Conservation (phyloP, 1,140 invertebrate species). For the Drosophila gunungcola region DNA sequence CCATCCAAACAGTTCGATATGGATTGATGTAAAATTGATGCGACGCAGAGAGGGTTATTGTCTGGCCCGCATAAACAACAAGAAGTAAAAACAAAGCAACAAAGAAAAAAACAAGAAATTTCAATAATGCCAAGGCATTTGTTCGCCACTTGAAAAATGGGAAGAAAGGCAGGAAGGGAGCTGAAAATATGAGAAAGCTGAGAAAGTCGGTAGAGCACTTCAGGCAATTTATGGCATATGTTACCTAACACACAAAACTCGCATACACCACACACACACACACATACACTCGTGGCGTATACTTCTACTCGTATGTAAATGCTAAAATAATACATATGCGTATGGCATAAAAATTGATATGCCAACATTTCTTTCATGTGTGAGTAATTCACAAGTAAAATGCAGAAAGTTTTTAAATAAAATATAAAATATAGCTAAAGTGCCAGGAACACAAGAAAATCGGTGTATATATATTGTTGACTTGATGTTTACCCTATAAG, state of each 20-base stretch:
- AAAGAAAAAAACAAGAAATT: constrained; percentile 63
- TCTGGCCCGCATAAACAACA: constrained; percentile 78
- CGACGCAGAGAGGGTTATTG: constrained; percentile 74
- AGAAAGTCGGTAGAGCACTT: constrained; percentile 68
- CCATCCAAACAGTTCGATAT: constrained; percentile 50
- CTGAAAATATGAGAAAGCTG: constrained; percentile 29
- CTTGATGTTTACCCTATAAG: constrained; percentile 19
- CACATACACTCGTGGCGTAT: background rate
- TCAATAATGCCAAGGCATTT: constrained; percentile 77
- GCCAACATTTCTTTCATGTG: constrained; percentile 77
- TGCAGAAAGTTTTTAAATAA: constrained; percentile 80
- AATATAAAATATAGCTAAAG: constrained; percentile 65
- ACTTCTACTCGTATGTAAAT: constrained; percentile 63
- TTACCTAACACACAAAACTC: constrained; percentile 62
- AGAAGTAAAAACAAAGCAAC: constrained; percentile 45
- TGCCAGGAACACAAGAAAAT: constrained; percentile 8
- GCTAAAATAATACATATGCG: constrained; percentile 79
- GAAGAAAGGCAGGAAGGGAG: background rate
- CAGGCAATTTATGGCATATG: constrained; percentile 81
- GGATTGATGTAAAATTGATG: constrained; percentile 82
- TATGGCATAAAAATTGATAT: constrained; percentile 81
- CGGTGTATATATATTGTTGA: constrained; percentile 19
- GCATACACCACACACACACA: constrained; percentile 8
- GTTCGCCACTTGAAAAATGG: constrained; percentile 47
- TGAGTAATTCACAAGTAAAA: constrained; percentile 80